Conservation (phyloP, 2,113 vertebrate genomes). For the Callospermophilus lateralis region DNA sequence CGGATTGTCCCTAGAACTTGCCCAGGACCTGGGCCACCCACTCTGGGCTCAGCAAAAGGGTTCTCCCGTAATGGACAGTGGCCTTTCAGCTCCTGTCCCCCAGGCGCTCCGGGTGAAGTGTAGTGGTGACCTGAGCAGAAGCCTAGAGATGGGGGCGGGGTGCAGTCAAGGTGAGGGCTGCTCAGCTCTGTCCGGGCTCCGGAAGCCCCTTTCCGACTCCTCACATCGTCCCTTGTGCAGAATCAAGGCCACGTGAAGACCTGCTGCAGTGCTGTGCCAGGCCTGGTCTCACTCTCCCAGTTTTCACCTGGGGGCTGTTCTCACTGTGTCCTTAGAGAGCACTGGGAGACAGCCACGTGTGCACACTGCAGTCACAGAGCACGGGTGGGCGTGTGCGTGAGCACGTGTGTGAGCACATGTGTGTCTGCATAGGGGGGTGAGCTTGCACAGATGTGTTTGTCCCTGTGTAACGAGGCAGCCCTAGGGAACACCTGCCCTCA, state of each 20-base stretch:
- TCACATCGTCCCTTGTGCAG: no score
- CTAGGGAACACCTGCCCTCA: no score
- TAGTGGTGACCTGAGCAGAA: accelerated
- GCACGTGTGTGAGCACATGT: no score
- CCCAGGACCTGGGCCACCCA: no score
- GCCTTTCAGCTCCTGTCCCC: background rate
- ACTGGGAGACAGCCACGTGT: background rate
- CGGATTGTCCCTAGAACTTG: no score
- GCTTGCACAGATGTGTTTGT: background rate
- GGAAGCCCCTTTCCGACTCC: no score
- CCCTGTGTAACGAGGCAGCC: background rate
- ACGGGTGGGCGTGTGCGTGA: background rate
- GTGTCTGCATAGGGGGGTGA: background rate
- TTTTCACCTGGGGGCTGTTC: background rate
- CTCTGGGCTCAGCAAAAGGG: background rate
- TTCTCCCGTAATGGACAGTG: no score
- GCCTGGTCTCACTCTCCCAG: background rate
- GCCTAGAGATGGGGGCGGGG: background rate
- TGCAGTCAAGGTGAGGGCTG: no score
- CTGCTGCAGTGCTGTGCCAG: no score
- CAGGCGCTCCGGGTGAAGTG: accelerated
- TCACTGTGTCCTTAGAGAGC: background rate
- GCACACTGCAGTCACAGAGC: background rate
- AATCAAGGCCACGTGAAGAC: no score
- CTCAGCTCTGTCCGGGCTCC: no score